phyloP scores from a whole-genome alignment of 2,113 vertebrate genomes.

The Heteronetta atricapilla region DNA sequence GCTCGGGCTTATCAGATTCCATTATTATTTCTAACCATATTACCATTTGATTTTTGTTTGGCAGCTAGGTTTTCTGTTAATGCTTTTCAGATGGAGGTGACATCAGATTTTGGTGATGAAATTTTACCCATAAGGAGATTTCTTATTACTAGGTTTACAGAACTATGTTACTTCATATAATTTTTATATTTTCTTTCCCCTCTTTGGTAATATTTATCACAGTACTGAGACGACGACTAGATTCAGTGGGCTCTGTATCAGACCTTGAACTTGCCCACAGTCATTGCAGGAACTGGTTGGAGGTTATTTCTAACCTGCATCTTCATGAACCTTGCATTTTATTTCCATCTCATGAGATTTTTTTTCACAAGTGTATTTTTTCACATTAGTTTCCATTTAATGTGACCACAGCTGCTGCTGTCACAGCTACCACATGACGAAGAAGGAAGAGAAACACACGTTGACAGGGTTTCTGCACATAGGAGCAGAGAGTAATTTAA shows the following conservation, averaged over 20 bases:
- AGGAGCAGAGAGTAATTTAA: rapidly evolving
- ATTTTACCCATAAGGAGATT: not conserved
- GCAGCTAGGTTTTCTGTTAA: not conserved
- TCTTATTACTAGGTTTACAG: not conserved
- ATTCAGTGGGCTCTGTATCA: not conserved
- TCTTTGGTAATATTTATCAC: not conserved
- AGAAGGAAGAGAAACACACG: not conserved
- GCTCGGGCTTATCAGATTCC: not conserved
- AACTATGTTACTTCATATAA: not conserved
- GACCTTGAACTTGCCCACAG: not conserved
- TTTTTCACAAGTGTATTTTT: not conserved
- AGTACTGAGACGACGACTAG: not conserved
- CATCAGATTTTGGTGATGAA: not conserved
- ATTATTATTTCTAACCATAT: not conserved
- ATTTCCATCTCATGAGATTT: not conserved
- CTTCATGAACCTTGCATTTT: not conserved
- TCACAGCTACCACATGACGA: not conserved
- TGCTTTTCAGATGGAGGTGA: not conserved
- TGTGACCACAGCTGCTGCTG: not conserved
- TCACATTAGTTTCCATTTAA: not conserved
- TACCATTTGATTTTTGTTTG: not conserved
- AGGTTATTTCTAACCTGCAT: not conserved
- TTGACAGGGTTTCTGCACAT: not conserved
- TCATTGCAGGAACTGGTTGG: not conserved
- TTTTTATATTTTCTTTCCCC: not conserved